Conservation (phyloP, 2,113 vertebrate species). For the Addax nasomaculatus region DNA sequence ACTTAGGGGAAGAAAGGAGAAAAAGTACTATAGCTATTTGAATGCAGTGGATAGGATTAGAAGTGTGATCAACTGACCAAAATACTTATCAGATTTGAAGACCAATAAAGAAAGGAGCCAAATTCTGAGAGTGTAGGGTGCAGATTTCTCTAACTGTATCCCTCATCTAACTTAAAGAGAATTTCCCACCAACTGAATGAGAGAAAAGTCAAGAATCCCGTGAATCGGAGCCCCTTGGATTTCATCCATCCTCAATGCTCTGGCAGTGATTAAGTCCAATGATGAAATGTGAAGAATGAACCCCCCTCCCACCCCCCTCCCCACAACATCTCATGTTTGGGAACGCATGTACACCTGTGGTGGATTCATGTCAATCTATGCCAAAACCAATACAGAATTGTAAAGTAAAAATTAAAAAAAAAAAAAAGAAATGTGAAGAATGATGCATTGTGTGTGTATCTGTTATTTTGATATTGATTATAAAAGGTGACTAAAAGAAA, state of each 20-base stretch:
- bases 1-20: neutral
- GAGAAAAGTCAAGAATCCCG: neutral
- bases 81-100: neutral
- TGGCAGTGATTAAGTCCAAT: neutral
- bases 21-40: neutral
- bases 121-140: neutral
- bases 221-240: slow-evolving; percentile 12
- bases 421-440: neutral
- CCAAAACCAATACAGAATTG: too few relatives aligned
- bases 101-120: neutral
- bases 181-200: neutral
- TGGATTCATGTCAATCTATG: too few relatives aligned
- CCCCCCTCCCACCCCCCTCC: too few relatives aligned
- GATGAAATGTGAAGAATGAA: slow-evolving; percentile 7
- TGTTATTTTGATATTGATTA: neutral
- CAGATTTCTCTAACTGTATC: neutral
- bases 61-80: neutral
- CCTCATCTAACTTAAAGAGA: neutral
- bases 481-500: slow-evolving; percentile 2
- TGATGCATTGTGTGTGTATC: neutral
- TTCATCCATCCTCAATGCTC: neutral
- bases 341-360: too few relatives aligned
- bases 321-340: too few relatives aligned
- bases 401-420: too few relatives aligned
- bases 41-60: neutral